A percentile compares a stretch with the other conserved stretches of the same genome.
These are phyloP conservation scores for Gulo gulo DNA, from an alignment of 2,113 vertebrate genomes.

Conservation along the genomic window DNA sequence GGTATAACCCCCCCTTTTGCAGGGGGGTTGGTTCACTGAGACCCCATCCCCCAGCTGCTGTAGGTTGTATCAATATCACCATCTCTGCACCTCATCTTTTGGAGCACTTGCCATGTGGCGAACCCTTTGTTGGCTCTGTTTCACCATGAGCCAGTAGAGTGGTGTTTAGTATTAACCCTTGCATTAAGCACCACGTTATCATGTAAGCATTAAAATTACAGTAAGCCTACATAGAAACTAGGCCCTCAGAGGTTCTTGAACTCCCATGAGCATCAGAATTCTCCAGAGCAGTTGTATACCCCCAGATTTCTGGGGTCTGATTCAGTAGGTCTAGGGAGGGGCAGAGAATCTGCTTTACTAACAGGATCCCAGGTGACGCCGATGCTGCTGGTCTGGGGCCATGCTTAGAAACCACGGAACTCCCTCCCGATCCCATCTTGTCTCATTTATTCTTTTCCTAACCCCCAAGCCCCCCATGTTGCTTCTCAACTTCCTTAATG, in stretches of 20 bases:
- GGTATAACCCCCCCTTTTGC: neutral
- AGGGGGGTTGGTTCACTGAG: neutral
- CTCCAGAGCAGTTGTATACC: neutral
- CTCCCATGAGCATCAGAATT: neutral
- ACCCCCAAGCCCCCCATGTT: too few relatives aligned
- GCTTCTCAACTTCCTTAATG: too few relatives aligned
- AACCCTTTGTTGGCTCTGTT: neutral
- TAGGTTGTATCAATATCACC: accelerated
- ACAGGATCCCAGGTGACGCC: neutral
- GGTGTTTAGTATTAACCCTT: neutral
- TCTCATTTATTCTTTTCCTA: too few relatives aligned
- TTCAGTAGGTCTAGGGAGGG: neutral
- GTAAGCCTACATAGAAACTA: neutral
- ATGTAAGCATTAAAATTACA: neutral
- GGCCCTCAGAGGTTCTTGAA: neutral
- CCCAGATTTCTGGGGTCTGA: neutral
- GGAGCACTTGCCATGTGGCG: too few relatives aligned
- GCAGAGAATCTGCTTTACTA: neutral
- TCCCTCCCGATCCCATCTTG: too few relatives aligned
- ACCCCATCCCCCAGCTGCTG: neutral
- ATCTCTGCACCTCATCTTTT: neutral
- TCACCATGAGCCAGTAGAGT: neutral
- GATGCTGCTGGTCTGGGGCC: neutral
- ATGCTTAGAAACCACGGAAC: neutral
- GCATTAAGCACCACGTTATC: neutral